Conservation (phyloP, 2,888 invertebrate species). For the Hydrotaea cyrtoneurina region DNA sequence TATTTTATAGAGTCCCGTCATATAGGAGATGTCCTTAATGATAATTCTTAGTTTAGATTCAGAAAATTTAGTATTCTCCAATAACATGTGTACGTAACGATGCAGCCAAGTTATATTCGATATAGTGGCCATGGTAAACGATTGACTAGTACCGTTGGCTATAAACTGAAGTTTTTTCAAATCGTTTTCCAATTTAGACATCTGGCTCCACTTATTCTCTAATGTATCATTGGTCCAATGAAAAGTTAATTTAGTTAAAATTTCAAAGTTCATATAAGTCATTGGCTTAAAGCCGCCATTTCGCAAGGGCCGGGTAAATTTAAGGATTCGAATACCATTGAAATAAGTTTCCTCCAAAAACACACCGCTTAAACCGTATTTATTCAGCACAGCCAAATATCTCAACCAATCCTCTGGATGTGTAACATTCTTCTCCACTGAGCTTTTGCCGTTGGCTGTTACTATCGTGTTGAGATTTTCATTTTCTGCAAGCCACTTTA, state of each 20-base stretch:
- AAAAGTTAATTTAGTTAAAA: background rate
- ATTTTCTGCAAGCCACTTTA: background rate
- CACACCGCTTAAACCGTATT: slow-evolving; percentile 24
- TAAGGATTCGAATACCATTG: background rate
- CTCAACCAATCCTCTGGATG: slow-evolving; percentile 13
- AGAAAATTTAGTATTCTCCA: background rate
- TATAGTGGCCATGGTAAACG: background rate
- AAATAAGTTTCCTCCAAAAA: slow-evolving; percentile 17
- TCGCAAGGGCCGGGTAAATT: background rate
- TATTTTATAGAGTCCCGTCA: background rate
- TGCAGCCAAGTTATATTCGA: background rate
- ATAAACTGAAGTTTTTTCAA: background rate
- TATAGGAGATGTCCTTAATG: slow-evolving; percentile 3
- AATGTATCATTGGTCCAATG: background rate
- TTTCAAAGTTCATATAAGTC: background rate
- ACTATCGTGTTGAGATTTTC: background rate
- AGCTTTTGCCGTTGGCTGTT: background rate
- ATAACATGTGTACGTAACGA: background rate
- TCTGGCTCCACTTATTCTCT: background rate
- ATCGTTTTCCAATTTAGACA: background rate
- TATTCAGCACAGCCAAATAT: background rate
- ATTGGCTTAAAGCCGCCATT: background rate
- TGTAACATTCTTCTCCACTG: background rate
- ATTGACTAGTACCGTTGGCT: background rate
- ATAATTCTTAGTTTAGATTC: background rate